Conservation (phyloP, 2,888 invertebrate genomes). For the Exephanes ischioxanthus region DNA sequence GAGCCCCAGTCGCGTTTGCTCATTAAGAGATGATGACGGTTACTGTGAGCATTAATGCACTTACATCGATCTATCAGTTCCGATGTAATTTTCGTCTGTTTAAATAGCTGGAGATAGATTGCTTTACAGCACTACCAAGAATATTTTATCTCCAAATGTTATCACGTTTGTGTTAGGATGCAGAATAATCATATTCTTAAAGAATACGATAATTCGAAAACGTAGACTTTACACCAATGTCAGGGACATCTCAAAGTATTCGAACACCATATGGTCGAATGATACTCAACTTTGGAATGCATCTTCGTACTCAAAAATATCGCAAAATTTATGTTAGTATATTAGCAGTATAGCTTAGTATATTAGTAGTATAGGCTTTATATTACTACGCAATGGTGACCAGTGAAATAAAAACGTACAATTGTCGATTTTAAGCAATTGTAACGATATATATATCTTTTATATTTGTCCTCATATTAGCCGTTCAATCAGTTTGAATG, state of each 20-base stretch:
- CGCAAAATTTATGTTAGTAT: not conserved
- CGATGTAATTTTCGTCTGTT: too few relatives aligned
- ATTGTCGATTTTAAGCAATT: not conserved
- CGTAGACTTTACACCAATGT: not conserved
- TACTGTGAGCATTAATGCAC: too few relatives aligned
- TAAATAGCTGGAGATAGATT: too few relatives aligned
- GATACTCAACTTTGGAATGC: not conserved
- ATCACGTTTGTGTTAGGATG: not conserved
- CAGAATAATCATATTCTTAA: not conserved
- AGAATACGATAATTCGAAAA: not conserved
- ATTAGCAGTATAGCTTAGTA: too few relatives aligned
- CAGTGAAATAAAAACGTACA: not conserved
- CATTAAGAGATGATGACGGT: too few relatives aligned
- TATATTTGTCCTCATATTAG: constrained; percentile 16
- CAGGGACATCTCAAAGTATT: not conserved
- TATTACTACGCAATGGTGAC: not conserved
- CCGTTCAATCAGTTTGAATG: not conserved
- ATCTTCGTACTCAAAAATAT: not conserved
- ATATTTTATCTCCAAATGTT: not conserved
- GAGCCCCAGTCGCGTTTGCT: too few relatives aligned
- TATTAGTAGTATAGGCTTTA: not conserved
- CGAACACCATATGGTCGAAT: not conserved
- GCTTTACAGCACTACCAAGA: too few relatives aligned
- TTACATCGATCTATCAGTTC: too few relatives aligned
- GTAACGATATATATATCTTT: not conserved